Evolutionary conservation across 2,797 vertebrate species (phyloP).

Genomic region (Pipistrellus pipistrellus): DNA sequence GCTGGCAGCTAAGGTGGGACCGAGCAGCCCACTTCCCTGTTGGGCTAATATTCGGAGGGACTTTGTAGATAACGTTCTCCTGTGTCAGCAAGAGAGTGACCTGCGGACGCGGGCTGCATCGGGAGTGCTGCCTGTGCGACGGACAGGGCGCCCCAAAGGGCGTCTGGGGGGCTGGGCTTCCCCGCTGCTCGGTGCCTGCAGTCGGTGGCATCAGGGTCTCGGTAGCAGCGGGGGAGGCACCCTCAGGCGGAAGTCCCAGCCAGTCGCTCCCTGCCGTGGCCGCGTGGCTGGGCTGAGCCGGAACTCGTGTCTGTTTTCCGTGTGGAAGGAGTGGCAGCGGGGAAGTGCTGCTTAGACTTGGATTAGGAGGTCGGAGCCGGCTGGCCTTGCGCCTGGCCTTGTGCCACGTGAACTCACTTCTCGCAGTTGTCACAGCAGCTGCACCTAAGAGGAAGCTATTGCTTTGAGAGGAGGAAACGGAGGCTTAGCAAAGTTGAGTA

Average conservation of each 20-base stretch:
- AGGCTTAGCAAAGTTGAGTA: neutral
- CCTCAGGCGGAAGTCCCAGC: neutral
- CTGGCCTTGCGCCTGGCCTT: neutral
- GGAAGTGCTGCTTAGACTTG: neutral
- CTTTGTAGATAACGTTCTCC: constrained; percentile 43
- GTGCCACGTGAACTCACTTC: accelerated
- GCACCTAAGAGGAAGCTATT: neutral
- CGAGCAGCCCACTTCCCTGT: neutral
- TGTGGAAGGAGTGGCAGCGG: neutral
- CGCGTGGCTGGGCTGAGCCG: neutral
- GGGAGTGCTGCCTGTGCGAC: neutral
- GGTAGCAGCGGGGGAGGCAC: accelerated
- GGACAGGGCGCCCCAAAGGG: constrained; percentile 53
- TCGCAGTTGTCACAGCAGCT: neutral
- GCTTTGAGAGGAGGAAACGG: constrained; percentile 1
- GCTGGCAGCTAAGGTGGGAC: constrained; percentile 51
- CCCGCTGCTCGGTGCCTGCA: accelerated
- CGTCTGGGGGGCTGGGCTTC: neutral
- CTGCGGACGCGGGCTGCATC: neutral
- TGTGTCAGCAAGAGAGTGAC: constrained; percentile 27
- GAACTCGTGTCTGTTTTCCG: neutral
- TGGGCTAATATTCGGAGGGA: neutral
- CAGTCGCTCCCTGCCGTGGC: accelerated
- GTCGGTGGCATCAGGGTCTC: neutral
- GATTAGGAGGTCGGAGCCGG: neutral